Percentiles rank a stretch among this genome's conserved stretches.
Evolutionary conservation across 2,113 vertebrate genomes (phyloP).

Genomic region (Chloropsis hardwickii): DNA sequence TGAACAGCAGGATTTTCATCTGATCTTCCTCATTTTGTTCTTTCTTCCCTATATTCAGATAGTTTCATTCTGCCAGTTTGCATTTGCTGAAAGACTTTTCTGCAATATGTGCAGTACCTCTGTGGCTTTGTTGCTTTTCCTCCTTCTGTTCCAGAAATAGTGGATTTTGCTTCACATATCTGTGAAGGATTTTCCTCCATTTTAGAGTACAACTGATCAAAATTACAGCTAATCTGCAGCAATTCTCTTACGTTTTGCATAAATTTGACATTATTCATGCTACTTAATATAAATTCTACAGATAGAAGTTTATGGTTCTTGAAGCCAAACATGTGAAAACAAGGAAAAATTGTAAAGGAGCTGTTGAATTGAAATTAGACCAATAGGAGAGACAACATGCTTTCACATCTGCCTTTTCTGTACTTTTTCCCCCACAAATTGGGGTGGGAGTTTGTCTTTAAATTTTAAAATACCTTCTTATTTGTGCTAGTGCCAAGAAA

Average conservation of each 20-base stretch:
- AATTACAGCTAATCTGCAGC: background rate
- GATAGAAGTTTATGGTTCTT: background rate
- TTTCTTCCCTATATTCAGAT: background rate
- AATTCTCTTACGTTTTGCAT: background rate
- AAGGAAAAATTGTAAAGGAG: conserved; percentile 18
- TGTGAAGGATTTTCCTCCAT: background rate
- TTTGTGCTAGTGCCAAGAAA: background rate
- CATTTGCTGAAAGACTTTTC: background rate
- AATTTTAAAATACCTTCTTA: background rate
- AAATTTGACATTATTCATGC: background rate
- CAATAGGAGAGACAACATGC: conserved; percentile 38
- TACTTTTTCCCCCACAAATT: conserved; percentile 1
- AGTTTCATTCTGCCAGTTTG: background rate
- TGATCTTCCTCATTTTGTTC: background rate
- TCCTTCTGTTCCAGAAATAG: background rate
- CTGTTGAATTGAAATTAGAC: conserved; percentile 37
- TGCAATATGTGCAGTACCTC: background rate
- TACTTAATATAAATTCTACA: background rate
- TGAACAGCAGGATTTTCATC: background rate
- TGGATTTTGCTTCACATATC: background rate
- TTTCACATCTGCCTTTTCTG: conserved; percentile 59
- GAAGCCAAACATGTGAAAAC: conserved; percentile 48
- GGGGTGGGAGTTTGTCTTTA: background rate
- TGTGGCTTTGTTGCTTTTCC: background rate
- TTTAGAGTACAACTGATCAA: background rate